A percentile compares a stretch with the other conserved stretches of the same genome.
phyloP scores from a whole-genome alignment of 2,888 invertebrate species.

The Polydesmus complanatus region DNA sequence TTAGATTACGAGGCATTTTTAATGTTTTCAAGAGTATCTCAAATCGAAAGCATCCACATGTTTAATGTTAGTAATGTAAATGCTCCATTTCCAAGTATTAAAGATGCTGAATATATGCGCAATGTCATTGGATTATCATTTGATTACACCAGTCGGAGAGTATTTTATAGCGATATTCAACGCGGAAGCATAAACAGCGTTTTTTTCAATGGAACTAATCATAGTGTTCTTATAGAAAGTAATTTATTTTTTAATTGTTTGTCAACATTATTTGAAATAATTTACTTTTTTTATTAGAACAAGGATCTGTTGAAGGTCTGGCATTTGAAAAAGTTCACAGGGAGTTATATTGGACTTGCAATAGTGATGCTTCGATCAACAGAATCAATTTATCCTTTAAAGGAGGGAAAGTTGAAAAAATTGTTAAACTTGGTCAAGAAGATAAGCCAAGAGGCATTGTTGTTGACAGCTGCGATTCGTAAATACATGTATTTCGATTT shows the following conservation, averaged over 20 bases:
- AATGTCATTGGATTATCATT: slow-evolving; percentile 76
- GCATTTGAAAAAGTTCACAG: slow-evolving; percentile 55
- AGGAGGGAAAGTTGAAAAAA: slow-evolving; percentile 34
- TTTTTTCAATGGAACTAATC: slow-evolving; percentile 60
- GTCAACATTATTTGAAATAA: neutral
- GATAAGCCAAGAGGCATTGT: slow-evolving; percentile 76
- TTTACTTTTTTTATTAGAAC: slow-evolving; percentile 38
- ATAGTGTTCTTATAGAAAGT: slow-evolving; percentile 54
- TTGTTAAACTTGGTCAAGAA: slow-evolving; percentile 47
- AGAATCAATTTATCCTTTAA: slow-evolving; percentile 37
- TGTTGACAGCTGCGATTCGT: slow-evolving; percentile 61
- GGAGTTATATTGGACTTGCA: slow-evolving; percentile 73
- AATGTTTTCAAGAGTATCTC: slow-evolving; percentile 64
- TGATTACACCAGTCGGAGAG: slow-evolving; percentile 50
- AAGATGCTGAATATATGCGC: slow-evolving; percentile 55
- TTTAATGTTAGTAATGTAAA: slow-evolving; percentile 56
- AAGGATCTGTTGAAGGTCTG: slow-evolving; percentile 76
- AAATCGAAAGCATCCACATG: slow-evolving; percentile 67
- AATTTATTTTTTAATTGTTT: slow-evolving; percentile 26
- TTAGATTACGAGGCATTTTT: slow-evolving; percentile 64
- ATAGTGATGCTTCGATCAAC: slow-evolving; percentile 58
- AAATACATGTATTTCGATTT: slow-evolving; percentile 24
- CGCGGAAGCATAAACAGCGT: slow-evolving; percentile 69
- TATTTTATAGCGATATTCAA: slow-evolving; percentile 83
- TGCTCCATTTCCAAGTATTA: slow-evolving; percentile 59